Base-by-base conservation (phyloP, 2,797 vertebrate species). In the Gymnocypris eckloni region DNA sequence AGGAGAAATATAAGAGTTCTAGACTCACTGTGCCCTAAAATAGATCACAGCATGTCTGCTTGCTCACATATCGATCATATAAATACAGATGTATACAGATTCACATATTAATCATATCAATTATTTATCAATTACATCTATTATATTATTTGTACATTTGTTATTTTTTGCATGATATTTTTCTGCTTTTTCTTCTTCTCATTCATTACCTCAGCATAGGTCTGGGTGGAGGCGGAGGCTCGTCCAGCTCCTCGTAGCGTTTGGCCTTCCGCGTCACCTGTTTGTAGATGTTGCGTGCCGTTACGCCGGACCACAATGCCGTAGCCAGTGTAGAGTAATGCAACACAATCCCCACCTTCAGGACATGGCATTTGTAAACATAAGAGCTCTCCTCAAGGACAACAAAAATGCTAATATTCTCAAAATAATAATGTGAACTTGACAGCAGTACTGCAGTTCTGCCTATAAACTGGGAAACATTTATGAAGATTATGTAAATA, bases 271-370 rank as follows among this genome's bases (percentile, higher is more conserved):
- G 97, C 0, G 98, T 99, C 91, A 99, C 94, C 94, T 99, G 98
- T 83, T 99, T 99, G 90, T 99, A 99, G 90, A 99, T 98, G 92
- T 99, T 99, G 79, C 98, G 96, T 43, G 97, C 98, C 0, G 98
- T 99, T 89, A 99, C 98, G 0, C 98, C 98, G 16, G 98, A 96
- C 98, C 98, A 99, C 7, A 99, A 90, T 4, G 98, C 95, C 0
- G 98, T 99, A 2, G 98, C 97, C 83, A 99, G 95, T 9, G 98
- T 99, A 5, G 98, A 98, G 90, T 99, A 99, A 91, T 99, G 98
- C 80, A 99, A 95, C 91, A 99, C 93, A 90, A 99, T 99, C 20
- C 97, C 98, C 89, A 99, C 96, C 98, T 99, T 70, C 20, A 87
- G 87, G 54, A 93, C 15, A 45, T 7, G 4, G 25, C 22, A 41